A percentile compares a stretch with the other conserved stretches of the same genome.
These are phyloP conservation scores for Heliocidaris erythrogramma DNA, from an alignment of 35 echinoderm and acorn worm species.

Conservation along the genomic window DNA sequence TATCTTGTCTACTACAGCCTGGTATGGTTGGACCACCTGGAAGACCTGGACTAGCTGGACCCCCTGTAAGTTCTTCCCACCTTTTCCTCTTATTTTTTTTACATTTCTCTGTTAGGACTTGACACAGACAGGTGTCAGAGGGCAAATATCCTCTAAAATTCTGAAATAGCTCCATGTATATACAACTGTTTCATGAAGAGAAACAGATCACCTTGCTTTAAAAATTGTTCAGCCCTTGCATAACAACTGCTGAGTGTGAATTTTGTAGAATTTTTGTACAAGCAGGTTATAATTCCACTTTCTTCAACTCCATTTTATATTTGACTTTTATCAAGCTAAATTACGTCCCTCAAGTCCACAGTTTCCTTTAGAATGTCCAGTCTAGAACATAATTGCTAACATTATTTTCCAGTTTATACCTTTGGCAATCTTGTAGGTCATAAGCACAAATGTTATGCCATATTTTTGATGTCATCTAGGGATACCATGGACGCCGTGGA, in stretches of 20 bases:
- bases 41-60: conserved; percentile 41
- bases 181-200: not conserved
- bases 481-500: conserved; percentile 58
- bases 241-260: not conserved
- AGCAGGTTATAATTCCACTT: too few relatives aligned
- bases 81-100: not conserved
- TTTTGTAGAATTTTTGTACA: too few relatives aligned
- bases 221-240: not conserved
- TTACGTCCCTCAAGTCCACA: not conserved
- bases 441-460: not conserved
- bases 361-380: not conserved
- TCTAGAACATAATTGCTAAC: not conserved
- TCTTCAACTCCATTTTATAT: too few relatives aligned
- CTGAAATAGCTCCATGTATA: not conserved
- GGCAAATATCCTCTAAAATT: not conserved
- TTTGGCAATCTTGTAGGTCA: not conserved
- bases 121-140: not conserved
- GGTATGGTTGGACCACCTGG: conserved; percentile 49
- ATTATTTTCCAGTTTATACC: not conserved
- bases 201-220: not conserved
- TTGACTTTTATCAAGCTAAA: not conserved
- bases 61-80: conserved; percentile 31
- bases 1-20: not conserved
- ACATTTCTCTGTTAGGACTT: not conserved
- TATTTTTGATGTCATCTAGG: not conserved